Evolutionary conservation across 92 coral and sea anemone species (phyloP).

Genomic region (Heteractis magnifica): DNA sequence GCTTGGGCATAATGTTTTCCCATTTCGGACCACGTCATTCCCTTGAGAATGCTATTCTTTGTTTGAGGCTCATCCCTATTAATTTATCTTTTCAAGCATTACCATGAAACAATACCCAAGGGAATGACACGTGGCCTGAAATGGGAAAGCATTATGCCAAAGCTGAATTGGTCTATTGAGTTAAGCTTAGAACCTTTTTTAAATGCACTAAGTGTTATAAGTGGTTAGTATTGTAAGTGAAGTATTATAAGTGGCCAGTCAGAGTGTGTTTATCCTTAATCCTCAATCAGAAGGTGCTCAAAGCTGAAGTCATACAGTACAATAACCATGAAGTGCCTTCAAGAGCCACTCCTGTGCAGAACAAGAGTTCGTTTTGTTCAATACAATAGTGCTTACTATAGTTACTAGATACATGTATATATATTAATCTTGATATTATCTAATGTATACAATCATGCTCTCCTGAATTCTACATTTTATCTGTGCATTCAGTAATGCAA

Average conservation of each 20-base stretch:
- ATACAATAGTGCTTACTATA: conserved; percentile 56
- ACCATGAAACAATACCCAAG: too few relatives aligned
- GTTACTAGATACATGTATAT: background rate
- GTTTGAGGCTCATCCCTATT: too few relatives aligned
- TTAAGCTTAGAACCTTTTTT: too few relatives aligned
- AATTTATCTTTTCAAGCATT: too few relatives aligned
- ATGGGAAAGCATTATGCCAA: too few relatives aligned
- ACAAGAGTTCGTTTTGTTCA: conserved; percentile 88
- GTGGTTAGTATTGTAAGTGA: background rate
- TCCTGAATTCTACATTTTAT: background rate
- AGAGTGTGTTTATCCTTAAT: conserved; percentile 36
- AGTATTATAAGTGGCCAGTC: background rate
- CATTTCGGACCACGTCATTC: too few relatives aligned
- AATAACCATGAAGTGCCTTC: conserved; percentile 87
- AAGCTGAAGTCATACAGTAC: conserved; percentile 95
- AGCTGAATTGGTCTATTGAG: too few relatives aligned
- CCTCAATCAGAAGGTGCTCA: conserved; percentile 73
- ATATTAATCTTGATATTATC: background rate
- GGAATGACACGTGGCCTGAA: too few relatives aligned
- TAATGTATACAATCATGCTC: background rate
- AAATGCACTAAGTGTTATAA: too few relatives aligned
- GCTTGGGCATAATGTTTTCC: too few relatives aligned
- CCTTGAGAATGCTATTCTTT: too few relatives aligned
- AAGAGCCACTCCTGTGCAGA: conserved; percentile 83
- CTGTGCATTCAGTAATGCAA: too few relatives aligned